phyloP scores from a whole-genome alignment of 2,888 invertebrate species.

The Lysandra bellargus region DNA sequence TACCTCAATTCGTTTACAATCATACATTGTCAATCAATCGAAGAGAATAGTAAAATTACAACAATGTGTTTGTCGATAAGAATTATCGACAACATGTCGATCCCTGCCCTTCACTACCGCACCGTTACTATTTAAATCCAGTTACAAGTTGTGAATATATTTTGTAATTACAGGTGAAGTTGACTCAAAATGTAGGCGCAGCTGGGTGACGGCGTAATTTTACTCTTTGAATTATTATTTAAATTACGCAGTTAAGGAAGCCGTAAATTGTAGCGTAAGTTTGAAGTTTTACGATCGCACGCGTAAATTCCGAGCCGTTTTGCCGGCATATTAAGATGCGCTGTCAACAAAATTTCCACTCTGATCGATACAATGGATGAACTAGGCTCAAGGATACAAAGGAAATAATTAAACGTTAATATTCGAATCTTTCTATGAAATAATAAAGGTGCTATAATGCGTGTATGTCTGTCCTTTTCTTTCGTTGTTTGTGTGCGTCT shows the following conservation, averaged over 20 bases:
- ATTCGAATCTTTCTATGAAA: too few species aligned
- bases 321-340: constrained; percentile 19
- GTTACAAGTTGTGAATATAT: constrained; percentile 80
- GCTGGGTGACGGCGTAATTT: constrained; percentile 57
- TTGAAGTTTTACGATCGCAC: constrained; percentile 34
- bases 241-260: constrained; percentile 43
- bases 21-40: too few species aligned
- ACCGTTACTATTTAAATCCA: constrained; percentile 78
- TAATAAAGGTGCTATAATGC: too few species aligned
- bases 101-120: constrained; percentile 44
- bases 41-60: background rate
- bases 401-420: too few species aligned
- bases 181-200: constrained; percentile 67
- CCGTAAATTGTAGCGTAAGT: constrained; percentile 32
- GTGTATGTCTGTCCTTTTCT: too few species aligned
- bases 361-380: background rate
- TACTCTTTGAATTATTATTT: constrained; percentile 59
- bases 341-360: background rate
- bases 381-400: background rate
- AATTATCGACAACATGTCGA: constrained; percentile 32
- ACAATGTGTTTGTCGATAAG: background rate
- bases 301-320: constrained; percentile 18
- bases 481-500: too few species aligned
- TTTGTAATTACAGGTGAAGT: constrained; percentile 77
- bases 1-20: background rate